Evolutionary conservation across 2,113 vertebrate genomes (phyloP), one percentile per base, ranked within the genome.

Genomic region (Herpetotheres cachinnans): DNA sequence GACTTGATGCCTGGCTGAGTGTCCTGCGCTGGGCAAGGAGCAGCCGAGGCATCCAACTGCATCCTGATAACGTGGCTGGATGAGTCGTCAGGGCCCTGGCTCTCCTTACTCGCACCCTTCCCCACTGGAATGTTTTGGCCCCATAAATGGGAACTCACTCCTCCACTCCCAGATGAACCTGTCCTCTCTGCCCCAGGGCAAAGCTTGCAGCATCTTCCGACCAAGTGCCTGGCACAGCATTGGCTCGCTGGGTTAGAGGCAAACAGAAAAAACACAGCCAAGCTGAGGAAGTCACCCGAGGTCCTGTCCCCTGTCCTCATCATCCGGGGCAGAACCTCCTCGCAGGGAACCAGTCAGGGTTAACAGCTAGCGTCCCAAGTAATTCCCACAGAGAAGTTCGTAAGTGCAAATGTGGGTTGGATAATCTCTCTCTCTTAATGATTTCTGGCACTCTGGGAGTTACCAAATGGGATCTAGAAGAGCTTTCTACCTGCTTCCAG

Each of bases 381-480:
- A 63, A 49, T 61, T 85, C 66, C 71, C 80, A 69, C 49, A 56
- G 24, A 36, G 36, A 88, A 1, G 3, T 27, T 90, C 54, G 70
- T 30, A 46, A 0, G 0, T 29, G 24, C 18, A 77, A 40, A 69
- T 27, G 16, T 52, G 62, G 44, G 25, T 5, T 8, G 11, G 47
- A 82, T 42, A 71, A 90, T 46, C 18, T 70, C 34, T 16, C 15
- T 40, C 67, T 89, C 24, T 16, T 71, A 84, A 58, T 29, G 10
- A 79, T 47, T 86, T 73, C 47, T 82, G 65, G 62, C 59, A 44
- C 11, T 36, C 36, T 70, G n/a, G n/a, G 38, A 78, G 38, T 40
- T 92, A 74, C 25, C 67, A 93, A 83, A 86, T 40, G 21, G 17
- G 36, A 86, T 50, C 59, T 70, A 16, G 19, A 67, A 72, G n/a